These are phyloP conservation scores for Carassius carassius DNA, from an alignment of 2,113 vertebrate genomes.

Conservation along the genomic window DNA sequence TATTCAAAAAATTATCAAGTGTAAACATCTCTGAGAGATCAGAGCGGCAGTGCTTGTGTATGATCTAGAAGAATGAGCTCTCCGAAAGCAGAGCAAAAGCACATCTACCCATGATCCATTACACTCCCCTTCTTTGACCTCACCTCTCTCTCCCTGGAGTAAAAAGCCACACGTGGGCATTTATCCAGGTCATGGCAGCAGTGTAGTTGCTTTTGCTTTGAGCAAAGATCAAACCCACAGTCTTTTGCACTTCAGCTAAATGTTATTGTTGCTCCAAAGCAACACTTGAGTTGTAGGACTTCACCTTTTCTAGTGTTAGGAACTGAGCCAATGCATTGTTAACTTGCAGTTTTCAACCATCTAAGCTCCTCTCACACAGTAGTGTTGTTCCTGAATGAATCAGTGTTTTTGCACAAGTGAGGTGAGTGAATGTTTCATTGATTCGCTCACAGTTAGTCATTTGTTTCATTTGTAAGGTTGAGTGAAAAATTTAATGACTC, in stretches of 20 bases:
- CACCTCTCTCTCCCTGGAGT: slow-evolving; percentile 29
- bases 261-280: slow-evolving; percentile 27
- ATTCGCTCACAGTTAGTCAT: not conserved
- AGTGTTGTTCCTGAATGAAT: not conserved
- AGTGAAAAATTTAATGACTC: not conserved
- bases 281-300: not conserved
- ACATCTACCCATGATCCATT: slow-evolving; percentile 32
- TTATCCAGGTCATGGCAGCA: slow-evolving; percentile 34
- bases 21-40: not conserved
- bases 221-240: slow-evolving; percentile 39
- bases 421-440: not conserved
- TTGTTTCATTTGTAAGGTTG: not conserved
- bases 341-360: not conserved
- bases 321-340: not conserved
- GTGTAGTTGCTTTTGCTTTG: slow-evolving; percentile 38
- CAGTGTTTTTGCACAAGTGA: not conserved
- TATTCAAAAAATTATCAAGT: slow-evolving; percentile 14
- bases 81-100: slow-evolving; percentile 1
- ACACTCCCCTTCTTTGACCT: slow-evolving; percentile 38
- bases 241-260: slow-evolving; percentile 33
- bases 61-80: slow-evolving; percentile 26
- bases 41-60: not conserved
- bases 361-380: not conserved
- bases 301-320: not conserved
- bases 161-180: slow-evolving; percentile 33